Evolutionary conservation across 2,888 invertebrate species (phyloP).

Genomic region (Neuroscelio doddi): DNA sequence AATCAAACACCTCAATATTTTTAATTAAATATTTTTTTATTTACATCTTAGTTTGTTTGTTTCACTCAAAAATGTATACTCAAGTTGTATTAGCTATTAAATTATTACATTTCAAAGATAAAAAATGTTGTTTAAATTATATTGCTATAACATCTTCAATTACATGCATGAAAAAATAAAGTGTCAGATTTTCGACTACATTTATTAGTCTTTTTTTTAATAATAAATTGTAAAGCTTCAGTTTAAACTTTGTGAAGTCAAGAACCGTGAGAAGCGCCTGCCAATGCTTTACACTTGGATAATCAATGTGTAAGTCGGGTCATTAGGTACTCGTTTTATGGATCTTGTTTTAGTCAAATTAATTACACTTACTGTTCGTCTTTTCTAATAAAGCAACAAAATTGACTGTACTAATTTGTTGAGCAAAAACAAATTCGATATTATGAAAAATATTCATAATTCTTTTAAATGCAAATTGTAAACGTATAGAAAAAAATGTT

Average conservation of each 20-base stretch:
- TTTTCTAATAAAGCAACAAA: constrained; percentile 16
- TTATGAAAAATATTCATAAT: neutral
- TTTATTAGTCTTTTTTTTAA: neutral
- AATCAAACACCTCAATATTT: too few species aligned
- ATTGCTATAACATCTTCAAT: too few species aligned
- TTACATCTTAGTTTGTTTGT: too few species aligned
- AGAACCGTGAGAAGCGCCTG: constrained; percentile 21
- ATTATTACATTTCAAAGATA: too few species aligned
- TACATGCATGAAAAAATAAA: constrained; percentile 14
- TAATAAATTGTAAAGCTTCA: constrained; percentile 21
- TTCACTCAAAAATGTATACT: too few species aligned
- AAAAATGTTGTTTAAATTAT: too few species aligned
- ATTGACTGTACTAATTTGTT: constrained; percentile 12
- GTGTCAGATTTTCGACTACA: constrained; percentile 21
- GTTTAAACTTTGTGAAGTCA: constrained; percentile 29
- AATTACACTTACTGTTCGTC: constrained; percentile 18
- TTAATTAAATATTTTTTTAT: too few species aligned
- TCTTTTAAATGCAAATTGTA: neutral
- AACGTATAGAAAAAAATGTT: too few species aligned
- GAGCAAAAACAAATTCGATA: neutral
- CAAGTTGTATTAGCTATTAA: too few species aligned
- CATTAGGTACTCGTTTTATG: constrained; percentile 29
- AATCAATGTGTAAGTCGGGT: constrained; percentile 20
- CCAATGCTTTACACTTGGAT: constrained; percentile 14
- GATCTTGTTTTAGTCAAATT: constrained; percentile 20